Evolutionary conservation across 1,140 invertebrate species (phyloP).

Genomic region (Plectrocnemia conspersa): DNA sequence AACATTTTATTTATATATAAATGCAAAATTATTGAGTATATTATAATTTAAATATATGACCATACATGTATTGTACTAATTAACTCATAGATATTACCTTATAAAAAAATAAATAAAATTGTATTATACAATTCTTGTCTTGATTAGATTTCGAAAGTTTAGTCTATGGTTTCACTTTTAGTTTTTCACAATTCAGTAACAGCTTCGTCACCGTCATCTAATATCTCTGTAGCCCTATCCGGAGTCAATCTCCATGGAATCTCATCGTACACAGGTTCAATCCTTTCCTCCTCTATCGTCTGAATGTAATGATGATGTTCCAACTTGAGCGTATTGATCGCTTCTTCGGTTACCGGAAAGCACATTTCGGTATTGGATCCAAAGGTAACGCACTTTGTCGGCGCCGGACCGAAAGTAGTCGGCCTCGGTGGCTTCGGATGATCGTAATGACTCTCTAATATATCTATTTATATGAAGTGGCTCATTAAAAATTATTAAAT

Average conservation of each 20-base stretch:
- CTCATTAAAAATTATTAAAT: neutral
- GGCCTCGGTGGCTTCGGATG: conserved; percentile 37
- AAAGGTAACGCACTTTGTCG: conserved; percentile 13
- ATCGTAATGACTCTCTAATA: conserved; percentile 50
- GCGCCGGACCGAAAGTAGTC: conserved; percentile 18
- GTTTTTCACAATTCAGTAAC: conserved; percentile 51
- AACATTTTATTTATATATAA: too few relatives aligned
- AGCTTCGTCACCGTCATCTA: conserved; percentile 47
- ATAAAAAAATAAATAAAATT: too few relatives aligned
- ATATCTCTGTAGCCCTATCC: conserved; percentile 43
- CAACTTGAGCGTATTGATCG: conserved; percentile 45
- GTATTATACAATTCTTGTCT: too few relatives aligned
- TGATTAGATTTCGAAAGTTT: neutral
- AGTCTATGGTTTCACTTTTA: neutral
- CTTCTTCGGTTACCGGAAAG: conserved; percentile 35
- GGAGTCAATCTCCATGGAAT: conserved; percentile 48
- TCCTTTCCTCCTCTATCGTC: conserved; percentile 23
- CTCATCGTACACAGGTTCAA: conserved; percentile 49
- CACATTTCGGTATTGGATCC: conserved; percentile 17
- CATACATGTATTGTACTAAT: too few relatives aligned
- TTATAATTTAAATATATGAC: too few relatives aligned
- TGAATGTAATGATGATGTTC: conserved; percentile 22
- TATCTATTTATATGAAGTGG: conserved; percentile 37
- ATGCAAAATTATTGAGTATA: too few relatives aligned
- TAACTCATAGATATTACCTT: too few relatives aligned